Conservation (phyloP, 2,113 vertebrate species). For the Nanorana parkeri region DNA sequence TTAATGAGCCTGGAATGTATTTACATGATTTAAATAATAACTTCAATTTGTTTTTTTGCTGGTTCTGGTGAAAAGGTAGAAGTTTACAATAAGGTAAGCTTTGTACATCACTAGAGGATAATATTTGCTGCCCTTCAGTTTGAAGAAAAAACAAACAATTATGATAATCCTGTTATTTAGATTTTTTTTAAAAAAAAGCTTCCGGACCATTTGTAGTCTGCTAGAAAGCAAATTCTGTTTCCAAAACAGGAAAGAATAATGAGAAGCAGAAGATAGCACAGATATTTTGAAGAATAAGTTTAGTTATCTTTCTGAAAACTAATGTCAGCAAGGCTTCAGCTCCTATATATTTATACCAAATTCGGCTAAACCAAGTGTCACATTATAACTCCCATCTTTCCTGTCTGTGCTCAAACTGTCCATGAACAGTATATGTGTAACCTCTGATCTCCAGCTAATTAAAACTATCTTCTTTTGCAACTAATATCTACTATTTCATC, state of each 20-base stretch:
- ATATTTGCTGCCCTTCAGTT: not conserved
- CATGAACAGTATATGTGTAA: no score
- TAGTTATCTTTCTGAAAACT: not conserved
- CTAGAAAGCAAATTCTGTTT: slow-evolving; percentile 20
- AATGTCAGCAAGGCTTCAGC: not conserved
- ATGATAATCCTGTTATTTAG: not conserved
- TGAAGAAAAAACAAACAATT: not conserved
- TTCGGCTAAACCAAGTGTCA: no score
- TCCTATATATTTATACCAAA: no score
- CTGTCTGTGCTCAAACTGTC: no score
- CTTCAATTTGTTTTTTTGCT: no score
- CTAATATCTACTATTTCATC: no score
- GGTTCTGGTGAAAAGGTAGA: no score
- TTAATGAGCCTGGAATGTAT: no score
- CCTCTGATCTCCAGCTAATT: no score
- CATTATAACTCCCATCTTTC: no score
- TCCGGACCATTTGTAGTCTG: not conserved
- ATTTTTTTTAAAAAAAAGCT: not conserved
- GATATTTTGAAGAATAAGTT: not conserved
- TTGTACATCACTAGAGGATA: not conserved
- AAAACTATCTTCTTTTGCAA: no score
- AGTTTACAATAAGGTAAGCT: not conserved
- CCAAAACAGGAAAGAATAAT: not conserved
- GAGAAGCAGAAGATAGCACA: not conserved
- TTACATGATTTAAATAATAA: no score